Percentiles rank a stretch among this genome's conserved stretches.
Evolutionary conservation across 2,113 vertebrate species (phyloP).

Genomic region (Sciurus niger): DNA sequence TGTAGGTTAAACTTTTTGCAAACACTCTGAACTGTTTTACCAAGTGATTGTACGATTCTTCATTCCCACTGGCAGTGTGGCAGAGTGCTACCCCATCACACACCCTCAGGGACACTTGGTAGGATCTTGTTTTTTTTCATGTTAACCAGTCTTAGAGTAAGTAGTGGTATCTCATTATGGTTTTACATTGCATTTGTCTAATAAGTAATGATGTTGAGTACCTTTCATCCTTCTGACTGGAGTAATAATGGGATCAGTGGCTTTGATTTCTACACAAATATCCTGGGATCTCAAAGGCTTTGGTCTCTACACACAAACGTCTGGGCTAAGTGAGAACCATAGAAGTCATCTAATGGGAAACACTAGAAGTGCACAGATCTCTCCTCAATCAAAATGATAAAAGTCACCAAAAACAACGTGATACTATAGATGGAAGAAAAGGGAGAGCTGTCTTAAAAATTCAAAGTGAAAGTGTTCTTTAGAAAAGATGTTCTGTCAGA

Average conservation of each 20-base stretch:
- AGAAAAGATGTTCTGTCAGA: conserved; percentile 31
- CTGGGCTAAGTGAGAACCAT: background rate
- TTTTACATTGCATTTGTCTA: conserved; percentile 40
- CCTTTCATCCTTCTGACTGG: background rate
- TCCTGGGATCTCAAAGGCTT: background rate
- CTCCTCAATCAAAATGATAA: background rate
- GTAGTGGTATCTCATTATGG: background rate
- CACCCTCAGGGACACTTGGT: background rate
- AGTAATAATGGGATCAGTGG: background rate
- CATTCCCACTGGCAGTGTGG: background rate
- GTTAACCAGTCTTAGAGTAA: background rate
- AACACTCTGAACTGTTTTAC: background rate
- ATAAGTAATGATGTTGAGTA: background rate
- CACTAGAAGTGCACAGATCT: background rate
- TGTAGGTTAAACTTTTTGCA: background rate
- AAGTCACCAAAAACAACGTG: background rate
- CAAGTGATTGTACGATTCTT: background rate
- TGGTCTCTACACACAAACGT: background rate
- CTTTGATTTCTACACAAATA: conserved; percentile 1
- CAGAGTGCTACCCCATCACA: background rate
- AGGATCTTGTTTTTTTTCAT: background rate
- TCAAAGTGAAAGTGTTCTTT: conserved; percentile 39
- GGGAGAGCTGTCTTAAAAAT: background rate
- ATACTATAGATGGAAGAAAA: background rate
- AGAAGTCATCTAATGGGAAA: background rate